A percentile compares a stretch with the other conserved stretches of the same genome.
Evolutionary conservation across 2,888 invertebrate species (phyloP).

Genomic region (Clostera curtula): DNA sequence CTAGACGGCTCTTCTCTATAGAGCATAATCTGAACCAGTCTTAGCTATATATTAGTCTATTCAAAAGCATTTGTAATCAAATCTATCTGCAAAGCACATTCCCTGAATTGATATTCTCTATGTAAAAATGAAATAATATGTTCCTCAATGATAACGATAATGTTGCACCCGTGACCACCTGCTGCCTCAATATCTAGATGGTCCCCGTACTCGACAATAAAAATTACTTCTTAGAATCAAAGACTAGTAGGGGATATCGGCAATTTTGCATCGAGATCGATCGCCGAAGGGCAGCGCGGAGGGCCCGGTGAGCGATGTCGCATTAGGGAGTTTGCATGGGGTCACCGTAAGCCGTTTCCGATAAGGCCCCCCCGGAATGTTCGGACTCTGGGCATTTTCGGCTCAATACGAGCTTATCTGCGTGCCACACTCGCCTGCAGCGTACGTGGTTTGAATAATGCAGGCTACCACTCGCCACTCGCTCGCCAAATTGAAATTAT

Average conservation of each 20-base stretch:
- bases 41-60: too few relatives aligned
- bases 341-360: conserved; percentile 75
- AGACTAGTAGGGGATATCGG: conserved; percentile 50
- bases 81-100: too few relatives aligned
- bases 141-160: too few relatives aligned
- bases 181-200: conserved; percentile 19
- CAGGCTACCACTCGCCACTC: conserved; percentile 34
- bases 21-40: too few relatives aligned
- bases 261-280: conserved; percentile 72
- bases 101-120: too few relatives aligned
- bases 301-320: conserved; percentile 57
- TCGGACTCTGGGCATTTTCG: conserved; percentile 45
- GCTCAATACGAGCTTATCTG: conserved; percentile 60
- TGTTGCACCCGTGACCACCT: too few relatives aligned
- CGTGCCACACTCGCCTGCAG: conserved; percentile 61
- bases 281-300: conserved; percentile 43
- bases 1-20: too few relatives aligned
- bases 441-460: conserved; percentile 66
- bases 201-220: conserved; percentile 42
- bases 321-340: conserved; percentile 70
- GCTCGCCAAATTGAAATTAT: conserved; percentile 64
- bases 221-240: conserved; percentile 56
- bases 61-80: too few relatives aligned
- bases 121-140: too few relatives aligned
- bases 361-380: conserved; percentile 58